Percentiles rank a stretch among this genome's conserved stretches.
Conservation (phyloP, 2,888 invertebrate species). For the Schizotus pectinicornis region DNA sequence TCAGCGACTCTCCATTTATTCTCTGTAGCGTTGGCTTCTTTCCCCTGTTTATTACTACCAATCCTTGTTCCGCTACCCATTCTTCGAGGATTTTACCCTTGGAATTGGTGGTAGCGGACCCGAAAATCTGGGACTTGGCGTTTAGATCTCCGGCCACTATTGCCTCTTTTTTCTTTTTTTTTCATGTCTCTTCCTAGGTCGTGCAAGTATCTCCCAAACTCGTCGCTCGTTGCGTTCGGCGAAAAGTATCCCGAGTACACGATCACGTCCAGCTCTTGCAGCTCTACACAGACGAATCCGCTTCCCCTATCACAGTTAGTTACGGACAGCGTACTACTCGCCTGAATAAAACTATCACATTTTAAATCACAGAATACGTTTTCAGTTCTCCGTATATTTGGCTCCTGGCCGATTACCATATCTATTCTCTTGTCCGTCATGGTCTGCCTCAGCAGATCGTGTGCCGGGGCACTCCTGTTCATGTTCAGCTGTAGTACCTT, state of each 20-base stretch:
- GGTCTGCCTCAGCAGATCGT: slow-evolving; percentile 14
- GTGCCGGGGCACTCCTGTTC: slow-evolving; percentile 17
- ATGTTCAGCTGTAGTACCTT: slow-evolving; percentile 21
- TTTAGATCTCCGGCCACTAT: slow-evolving; percentile 22
- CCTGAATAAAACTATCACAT: slow-evolving; percentile 4
- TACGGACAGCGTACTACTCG: not conserved
- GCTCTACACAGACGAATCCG: slow-evolving; percentile 10
- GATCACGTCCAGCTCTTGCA: not conserved
- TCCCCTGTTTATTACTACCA: slow-evolving; percentile 15
- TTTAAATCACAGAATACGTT: slow-evolving; percentile 5
- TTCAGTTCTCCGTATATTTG: slow-evolving; percentile 8
- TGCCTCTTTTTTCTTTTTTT: not conserved
- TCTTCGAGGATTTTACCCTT: slow-evolving; percentile 21
- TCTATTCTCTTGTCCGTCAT: slow-evolving; percentile 10
- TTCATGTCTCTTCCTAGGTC: slow-evolving; percentile 16
- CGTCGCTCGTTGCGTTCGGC: slow-evolving; percentile 17
- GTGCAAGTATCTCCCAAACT: slow-evolving; percentile 18
- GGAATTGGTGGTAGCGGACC: slow-evolving; percentile 2
- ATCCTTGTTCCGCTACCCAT: slow-evolving; percentile 4
- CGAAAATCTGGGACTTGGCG: slow-evolving; percentile 10
- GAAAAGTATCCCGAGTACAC: slow-evolving; percentile 25
- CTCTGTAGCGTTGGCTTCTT: slow-evolving; percentile 10
- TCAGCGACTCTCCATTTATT: slow-evolving; percentile 12
- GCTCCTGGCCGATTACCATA: slow-evolving; percentile 26
- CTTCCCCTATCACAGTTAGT: not conserved